Evolutionary conservation across 2,113 vertebrate genomes (phyloP), one percentile per base, ranked within the genome.

Genomic region (Caracal caracal): DNA sequence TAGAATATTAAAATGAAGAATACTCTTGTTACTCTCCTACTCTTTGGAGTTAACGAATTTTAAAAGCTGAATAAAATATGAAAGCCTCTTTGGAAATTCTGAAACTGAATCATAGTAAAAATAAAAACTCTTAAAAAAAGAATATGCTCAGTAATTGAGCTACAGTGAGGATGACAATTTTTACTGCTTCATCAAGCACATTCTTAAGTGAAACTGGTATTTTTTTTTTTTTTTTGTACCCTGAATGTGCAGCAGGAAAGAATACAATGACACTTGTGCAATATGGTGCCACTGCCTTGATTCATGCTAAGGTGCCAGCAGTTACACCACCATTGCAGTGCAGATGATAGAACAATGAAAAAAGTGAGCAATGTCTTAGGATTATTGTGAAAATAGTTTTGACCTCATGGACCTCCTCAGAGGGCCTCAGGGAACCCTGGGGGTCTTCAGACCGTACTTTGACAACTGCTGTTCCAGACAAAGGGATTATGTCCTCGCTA

Each of bases 111-210:
- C 80, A 65, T 1, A 76, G 73, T 80, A 66, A 92, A 94, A 78
- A 88, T 81, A 11, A 75, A 95, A 51, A 82, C 49, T 37, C 28
- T 81, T 70, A 22, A 61, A 65, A 26, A 76, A 61, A 13, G 78
- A 35, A 4, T 53, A 93, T 30, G 28, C 13, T 49, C n/a, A 80
- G 43, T 1, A 22, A 26, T 43, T 96, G 59, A 95, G 43, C 17
- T 75, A 88, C 15, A 83, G 76, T 56, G 1, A 65, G 59, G 76
- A 84, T 53, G 71, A 30, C 75, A 82, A 71, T 90, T 93, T 59
- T 59, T 70, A 80, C 6, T 65, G 56, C 35, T 79, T 92, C 75
- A 95, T 81, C 66, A 82, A 94, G n/a, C 63, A 87, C n/a, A 79
- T 47, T 89, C 56, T 68, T 76, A 63, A 93, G 30, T 88, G 43